Percentiles rank a stretch among this genome's conserved stretches.
These are phyloP conservation scores for Neomorphus geoffroyi DNA, from an alignment of 2,797 vertebrate genomes.

Conservation along the genomic window DNA sequence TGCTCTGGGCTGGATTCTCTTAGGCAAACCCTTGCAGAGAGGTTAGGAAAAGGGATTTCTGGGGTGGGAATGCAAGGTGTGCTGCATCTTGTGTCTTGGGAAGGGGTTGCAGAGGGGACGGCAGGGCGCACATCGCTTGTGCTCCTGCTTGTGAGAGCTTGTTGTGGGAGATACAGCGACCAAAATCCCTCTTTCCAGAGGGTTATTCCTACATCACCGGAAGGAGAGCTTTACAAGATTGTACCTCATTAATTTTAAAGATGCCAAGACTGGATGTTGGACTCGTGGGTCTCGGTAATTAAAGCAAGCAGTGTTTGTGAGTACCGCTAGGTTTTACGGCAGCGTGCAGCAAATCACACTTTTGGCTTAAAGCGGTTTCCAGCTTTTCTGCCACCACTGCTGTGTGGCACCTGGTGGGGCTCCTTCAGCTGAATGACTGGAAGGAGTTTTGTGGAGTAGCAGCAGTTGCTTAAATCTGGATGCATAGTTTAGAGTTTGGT, in stretches of 20 bases:
- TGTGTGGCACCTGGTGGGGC: not conserved
- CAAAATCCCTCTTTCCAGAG: not conserved
- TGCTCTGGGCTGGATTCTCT: not conserved
- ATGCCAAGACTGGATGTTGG: not conserved
- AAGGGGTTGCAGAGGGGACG: not conserved
- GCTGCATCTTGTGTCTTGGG: not conserved
- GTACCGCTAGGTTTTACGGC: accelerated
- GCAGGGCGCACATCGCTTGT: not conserved
- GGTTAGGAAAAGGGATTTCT: not conserved
- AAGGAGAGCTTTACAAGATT: not conserved
- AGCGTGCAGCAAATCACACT: not conserved
- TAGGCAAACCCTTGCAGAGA: not conserved
- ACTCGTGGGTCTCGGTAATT: not conserved
- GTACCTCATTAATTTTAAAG: not conserved
- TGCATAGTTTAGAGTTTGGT: not conserved
- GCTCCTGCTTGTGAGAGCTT: not conserved
- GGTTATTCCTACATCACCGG: not conserved
- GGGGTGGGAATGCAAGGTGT: not conserved
- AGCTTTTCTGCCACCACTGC: not conserved
- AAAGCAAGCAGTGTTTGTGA: not conserved
- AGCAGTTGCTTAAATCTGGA: not conserved
- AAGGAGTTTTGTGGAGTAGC: not conserved
- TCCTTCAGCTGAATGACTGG: not conserved
- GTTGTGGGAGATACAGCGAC: not conserved
- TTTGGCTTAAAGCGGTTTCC: not conserved